Conservation (phyloP, 2,113 vertebrate species). For the Rhizomys pruinosus region DNA sequence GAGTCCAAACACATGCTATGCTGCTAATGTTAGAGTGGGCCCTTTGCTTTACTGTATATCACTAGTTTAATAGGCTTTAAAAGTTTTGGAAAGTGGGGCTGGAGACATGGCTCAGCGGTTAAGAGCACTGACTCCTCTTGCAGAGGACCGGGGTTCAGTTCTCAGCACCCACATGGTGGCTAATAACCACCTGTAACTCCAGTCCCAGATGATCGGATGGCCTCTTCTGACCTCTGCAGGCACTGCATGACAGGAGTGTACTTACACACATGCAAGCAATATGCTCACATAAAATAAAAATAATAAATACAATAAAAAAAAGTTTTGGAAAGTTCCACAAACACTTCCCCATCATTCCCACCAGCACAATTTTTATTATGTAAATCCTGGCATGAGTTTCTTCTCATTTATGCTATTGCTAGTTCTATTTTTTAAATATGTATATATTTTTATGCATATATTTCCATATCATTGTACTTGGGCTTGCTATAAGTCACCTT, state of each 20-base stretch:
- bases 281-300: too few species aligned
- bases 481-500: neutral
- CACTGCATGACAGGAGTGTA: too few species aligned
- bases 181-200: too few species aligned
- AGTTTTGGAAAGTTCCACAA: conserved; percentile 15
- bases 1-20: neutral
- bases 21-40: neutral
- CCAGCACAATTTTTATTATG: neutral
- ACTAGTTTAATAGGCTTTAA: neutral
- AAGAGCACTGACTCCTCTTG: too few species aligned
- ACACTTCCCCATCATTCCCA: neutral
- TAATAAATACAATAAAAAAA: too few species aligned
- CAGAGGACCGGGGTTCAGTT: too few species aligned
- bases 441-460: neutral
- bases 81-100: too few species aligned
- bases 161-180: too few species aligned
- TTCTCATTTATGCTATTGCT: neutral
- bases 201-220: too few species aligned
- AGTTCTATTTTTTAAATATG: neutral
- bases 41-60: neutral
- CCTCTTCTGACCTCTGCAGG: too few species aligned
- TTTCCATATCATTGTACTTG: neutral
- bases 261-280: too few species aligned
- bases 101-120: too few species aligned
- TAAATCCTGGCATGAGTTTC: neutral